A percentile compares a stretch with the other conserved stretches of the same genome.
Conservation (phyloP, 1,140 invertebrate species). For the Caenorhabditis elegans region WBcel235 BX284604.4:9237001-9237500, state of each 20-base stretch:
- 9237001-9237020: constrained; percentile 18
- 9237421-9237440: too few species aligned
- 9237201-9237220: too few species aligned
- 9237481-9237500: constrained; percentile 9
- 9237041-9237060: constrained; percentile 6
- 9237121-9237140: too few species aligned
- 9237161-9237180: too few species aligned
- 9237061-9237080: not conserved
- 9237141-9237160: too few species aligned
- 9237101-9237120: too few species aligned
- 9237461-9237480: constrained; percentile 37
- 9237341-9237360: constrained; percentile 34
- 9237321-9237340: constrained; percentile 18
- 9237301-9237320: constrained; percentile 35
- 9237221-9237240: not conserved
- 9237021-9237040: constrained; percentile 3
- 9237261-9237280: constrained; percentile 38
- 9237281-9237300: constrained; percentile 27
- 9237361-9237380: constrained; percentile 23
- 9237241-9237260: constrained; percentile 38
- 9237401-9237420: constrained; percentile 41
- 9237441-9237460: too few species aligned
- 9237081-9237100: too few species aligned
- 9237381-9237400: constrained; percentile 27
- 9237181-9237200: too few species aligned